phyloP scores from a whole-genome alignment of 2,888 invertebrate species.

The Aspidiotus rigidus region DNA sequence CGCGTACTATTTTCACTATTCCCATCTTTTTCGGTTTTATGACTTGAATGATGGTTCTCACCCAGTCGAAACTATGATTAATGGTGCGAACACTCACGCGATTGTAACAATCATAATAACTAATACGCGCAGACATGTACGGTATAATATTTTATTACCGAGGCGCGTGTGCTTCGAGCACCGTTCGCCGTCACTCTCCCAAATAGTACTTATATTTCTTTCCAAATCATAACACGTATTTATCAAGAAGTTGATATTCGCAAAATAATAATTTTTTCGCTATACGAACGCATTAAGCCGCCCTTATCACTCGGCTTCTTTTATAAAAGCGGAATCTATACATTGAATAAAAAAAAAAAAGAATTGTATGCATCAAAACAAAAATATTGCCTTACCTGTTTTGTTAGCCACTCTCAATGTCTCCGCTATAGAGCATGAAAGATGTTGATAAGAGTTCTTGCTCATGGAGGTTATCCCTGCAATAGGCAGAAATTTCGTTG shows the following conservation, averaged over 20 bases:
- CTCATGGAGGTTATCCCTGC: slow-evolving; percentile 38
- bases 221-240: neutral
- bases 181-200: slow-evolving; percentile 1
- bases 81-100: slow-evolving; percentile 33
- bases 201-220: neutral
- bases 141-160: slow-evolving; percentile 27
- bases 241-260: neutral
- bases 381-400: slow-evolving; percentile 37
- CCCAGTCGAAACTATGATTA: slow-evolving; percentile 29
- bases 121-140: neutral
- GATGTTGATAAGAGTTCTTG: slow-evolving; percentile 39
- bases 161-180: slow-evolving; percentile 26
- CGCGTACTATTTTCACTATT: slow-evolving; percentile 27
- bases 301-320: too few relatives aligned
- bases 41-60: slow-evolving; percentile 32
- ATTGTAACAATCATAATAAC: slow-evolving; percentile 30
- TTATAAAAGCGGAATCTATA: too few relatives aligned
- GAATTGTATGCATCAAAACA: too few relatives aligned
- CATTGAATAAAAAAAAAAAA: too few relatives aligned
- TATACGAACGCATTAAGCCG: too few relatives aligned
- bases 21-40: slow-evolving; percentile 29
- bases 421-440: slow-evolving; percentile 39
- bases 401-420: slow-evolving; percentile 39
- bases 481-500: neutral
- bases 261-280: too few relatives aligned